Evolutionary conservation across 2,113 vertebrate genomes (phyloP).

Genomic region (Ammodytes marinus): DNA sequence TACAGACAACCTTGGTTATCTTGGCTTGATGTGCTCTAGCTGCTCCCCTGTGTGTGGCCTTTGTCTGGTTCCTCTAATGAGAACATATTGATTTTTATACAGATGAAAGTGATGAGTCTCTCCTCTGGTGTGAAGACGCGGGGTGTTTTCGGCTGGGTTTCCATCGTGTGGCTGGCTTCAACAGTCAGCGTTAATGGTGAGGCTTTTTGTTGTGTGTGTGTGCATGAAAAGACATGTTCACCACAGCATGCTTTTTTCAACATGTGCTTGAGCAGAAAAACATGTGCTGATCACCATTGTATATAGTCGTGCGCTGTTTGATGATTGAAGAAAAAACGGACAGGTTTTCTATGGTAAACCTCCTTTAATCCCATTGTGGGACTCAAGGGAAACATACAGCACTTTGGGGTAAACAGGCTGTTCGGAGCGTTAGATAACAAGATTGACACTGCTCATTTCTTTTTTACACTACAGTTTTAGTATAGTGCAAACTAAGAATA

Average conservation of each 20-base stretch:
- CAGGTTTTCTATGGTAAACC: background rate
- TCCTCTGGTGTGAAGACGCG: background rate
- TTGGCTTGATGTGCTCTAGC: too few relatives aligned
- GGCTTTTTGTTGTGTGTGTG: background rate
- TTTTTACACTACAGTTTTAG: too few relatives aligned
- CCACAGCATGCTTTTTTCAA: background rate
- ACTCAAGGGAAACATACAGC: background rate
- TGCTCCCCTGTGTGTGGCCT: background rate
- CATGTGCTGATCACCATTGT: background rate
- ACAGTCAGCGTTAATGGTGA: slow-evolving; percentile 42
- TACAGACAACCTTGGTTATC: background rate
- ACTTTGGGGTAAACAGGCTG: background rate
- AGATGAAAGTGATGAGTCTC: slow-evolving; percentile 27
- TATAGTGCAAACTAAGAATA: too few relatives aligned
- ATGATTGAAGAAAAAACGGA: background rate
- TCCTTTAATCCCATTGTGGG: background rate
- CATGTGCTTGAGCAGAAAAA: background rate
- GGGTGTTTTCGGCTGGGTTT: slow-evolving; percentile 8
- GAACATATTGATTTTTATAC: background rate
- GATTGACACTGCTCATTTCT: background rate
- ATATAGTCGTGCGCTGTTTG: background rate
- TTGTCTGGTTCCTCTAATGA: background rate
- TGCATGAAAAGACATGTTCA: background rate
- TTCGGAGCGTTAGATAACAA: background rate
- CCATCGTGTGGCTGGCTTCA: slow-evolving; percentile 42